Base-by-base conservation (phyloP, 2,797 vertebrate species). In the Salarias fasciatus region DNA sequence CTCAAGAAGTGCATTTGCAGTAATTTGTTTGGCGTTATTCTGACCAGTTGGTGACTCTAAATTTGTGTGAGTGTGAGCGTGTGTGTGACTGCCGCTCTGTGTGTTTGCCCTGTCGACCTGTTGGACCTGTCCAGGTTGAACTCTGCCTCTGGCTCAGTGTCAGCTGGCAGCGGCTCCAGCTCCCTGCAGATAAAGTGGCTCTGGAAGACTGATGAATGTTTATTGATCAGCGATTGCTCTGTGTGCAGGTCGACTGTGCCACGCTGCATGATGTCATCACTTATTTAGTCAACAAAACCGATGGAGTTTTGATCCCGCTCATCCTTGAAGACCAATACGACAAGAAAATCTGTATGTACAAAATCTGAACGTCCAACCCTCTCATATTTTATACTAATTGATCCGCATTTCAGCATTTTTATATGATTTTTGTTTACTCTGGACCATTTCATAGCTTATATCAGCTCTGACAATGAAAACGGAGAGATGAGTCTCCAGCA, bases 331-430 rank as follows among this genome's bases (percentile, higher is more conserved):
- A 82, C 4, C 35, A 80, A 4, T 96, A 96, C 0, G 92, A 94
- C 8, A 78, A 88, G 18, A 91, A 29, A 33, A 87, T 96, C 36
- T 87, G 95, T 96, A 89, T 8, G 95, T 83, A 29, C 3, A 53
- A 30, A 29, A 11, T n/a, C 11, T 0, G 1, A 24, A 13, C 8
- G 41, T 11, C 15, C 0, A 4, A 51, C 9, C 43, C 6, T 2
- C 4, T 2, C 12, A 15, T 8, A 8, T 0, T 11, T 2, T 24
- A 3, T 3, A 3, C 24, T 3, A 24, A 24, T 3, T 3, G 18
- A 24, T 24, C 18, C 18, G 24, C 18, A 18, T 2, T 24, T 24
- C 18, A 44, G 3, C 7, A 2, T 33, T 13, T 1, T 13, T 42
- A 8, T 46, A 53, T 0, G 3, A 2, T 3, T 24, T 24, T 2